A percentile compares a stretch with the other conserved stretches of the same genome.
These are phyloP conservation scores for Kobus ellipsiprymnus DNA, from an alignment of 2,113 vertebrate species.

Conservation along the genomic window DNA sequence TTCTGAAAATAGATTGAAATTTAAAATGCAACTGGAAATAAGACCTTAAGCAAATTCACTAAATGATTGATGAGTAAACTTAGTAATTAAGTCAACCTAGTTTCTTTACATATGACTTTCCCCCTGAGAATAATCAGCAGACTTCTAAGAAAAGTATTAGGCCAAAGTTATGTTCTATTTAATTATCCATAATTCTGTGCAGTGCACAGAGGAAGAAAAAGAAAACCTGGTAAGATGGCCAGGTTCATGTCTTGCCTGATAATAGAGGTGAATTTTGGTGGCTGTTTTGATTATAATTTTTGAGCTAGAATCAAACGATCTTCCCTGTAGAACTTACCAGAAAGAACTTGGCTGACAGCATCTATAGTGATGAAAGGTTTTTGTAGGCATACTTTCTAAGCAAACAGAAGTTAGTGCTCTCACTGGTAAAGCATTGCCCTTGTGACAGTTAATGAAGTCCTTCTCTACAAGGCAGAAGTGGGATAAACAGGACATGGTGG, in stretches of 20 bases:
- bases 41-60: no score
- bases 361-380: neutral
- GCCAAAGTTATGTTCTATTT: slow-evolving; percentile 23
- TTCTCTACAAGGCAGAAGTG: neutral
- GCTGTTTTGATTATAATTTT: slow-evolving; percentile 16
- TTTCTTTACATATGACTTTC: no score
- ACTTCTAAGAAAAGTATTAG: neutral
- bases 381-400: neutral
- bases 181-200: slow-evolving; percentile 11
- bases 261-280: neutral
- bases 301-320: neutral
- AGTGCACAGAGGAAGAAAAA: neutral
- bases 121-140: no score
- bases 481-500: neutral
- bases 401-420: neutral
- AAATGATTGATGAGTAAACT: no score
- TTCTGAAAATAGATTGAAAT: no score
- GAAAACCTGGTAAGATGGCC: neutral
- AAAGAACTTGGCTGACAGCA: neutral
- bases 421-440: neutral
- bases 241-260: neutral
- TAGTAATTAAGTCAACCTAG: no score
- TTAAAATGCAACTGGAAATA: no score
- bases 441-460: neutral
- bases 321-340: neutral